Base-by-base conservation (phyloP, 2,113 vertebrate species). In the Caranx ignobilis region DNA sequence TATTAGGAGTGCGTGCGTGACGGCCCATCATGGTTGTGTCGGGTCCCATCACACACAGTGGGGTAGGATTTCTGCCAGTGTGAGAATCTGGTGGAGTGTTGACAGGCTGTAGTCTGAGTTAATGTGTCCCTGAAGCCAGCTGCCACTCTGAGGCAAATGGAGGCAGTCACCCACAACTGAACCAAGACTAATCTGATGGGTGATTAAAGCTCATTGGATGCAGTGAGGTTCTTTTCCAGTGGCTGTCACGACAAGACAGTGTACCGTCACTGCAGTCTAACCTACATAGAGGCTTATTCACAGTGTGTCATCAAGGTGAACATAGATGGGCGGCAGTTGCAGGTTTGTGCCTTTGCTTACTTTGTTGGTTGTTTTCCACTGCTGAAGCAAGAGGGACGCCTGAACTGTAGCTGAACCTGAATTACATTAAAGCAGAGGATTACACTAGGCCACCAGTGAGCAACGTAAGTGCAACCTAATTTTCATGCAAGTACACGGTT, bases 61-160 rank as follows among this genome's bases (percentile, higher is more conserved):
- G 73, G 78, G 55, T 89, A 73, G 75, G 73, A 83, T 87, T 90
- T 91, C 88, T 82, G 75, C 71, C 35, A 8, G 83, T 84, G 75
- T 85, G 88, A 91, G 90, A 90, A 81, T 85, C 88, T 87, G 79
- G 71, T 84, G 60, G 26, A 78, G 91, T 90, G 91, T 88, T 92
- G 89, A 91, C 90, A 92, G 87, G 84, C 83, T 67, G 69, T 82
- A 90, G 81, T 85, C 80, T 87, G 83, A 89, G 91, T 75, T 87
- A 89, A 93, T 93, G 90, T 92, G 88, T 90, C 87, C 78, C 89
- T 89, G 88, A 91, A 91, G 86, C 91, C 88, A 93, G 89, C 87
- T 91, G 91, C 90, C 89, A 87, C 91, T 90, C 85, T 78, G 76
- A 72, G 74, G 86, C 76, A 87, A 93, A 90, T 85, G 78, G 81